Evolutionary conservation across 2,113 vertebrate genomes (phyloP), one percentile per base, ranked within the genome.

Genomic region (Daubentonia madagascariensis): DNA sequence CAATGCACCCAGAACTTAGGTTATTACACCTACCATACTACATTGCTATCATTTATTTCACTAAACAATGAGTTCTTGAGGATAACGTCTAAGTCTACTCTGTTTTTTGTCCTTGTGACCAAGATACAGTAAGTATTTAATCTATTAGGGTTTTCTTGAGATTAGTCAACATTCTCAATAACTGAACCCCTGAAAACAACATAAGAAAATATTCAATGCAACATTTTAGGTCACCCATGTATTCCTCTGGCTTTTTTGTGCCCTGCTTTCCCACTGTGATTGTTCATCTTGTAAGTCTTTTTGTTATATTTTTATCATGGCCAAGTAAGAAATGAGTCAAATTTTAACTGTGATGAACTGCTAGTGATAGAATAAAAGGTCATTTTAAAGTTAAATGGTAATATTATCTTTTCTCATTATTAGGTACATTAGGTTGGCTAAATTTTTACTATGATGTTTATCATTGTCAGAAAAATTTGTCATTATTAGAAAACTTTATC

Each of bases 351-450:
- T 90, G 89, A 96, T 96, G 84, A 85, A 73, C 90, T 67, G 25
- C 30, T 90, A 45, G 68, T 92, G 91, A 91, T 59, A 95, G 88
- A 67, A 94, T 61, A 79, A 97, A 98, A 97, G 93, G 94, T 92
- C 94, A 81, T 92, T 96, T 97, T 80, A 86, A 97, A 96, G 93
- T 97, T 97, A 97, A 97, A 95, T 84, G 86, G 68, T 93, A 98
- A 95, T 90, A 91, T 87, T 96, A 97, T 65, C 61, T 80, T 97
- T 95, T 80, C 78, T 96, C 83, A 94, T 93, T 88, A 91, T 83
- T 73, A 57, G 80, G 40, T 50, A 84, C 57, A 65, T 91, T 87
- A 96, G 20, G 28, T 96, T 97, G 72, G 88, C 48, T 92, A 91
- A 75, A 72, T 54, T 96, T 97, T 95, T 92, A 67, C 61, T 87